Conservation (phyloP, 2,113 vertebrate species). For the Tragelaphus scriptus region DNA sequence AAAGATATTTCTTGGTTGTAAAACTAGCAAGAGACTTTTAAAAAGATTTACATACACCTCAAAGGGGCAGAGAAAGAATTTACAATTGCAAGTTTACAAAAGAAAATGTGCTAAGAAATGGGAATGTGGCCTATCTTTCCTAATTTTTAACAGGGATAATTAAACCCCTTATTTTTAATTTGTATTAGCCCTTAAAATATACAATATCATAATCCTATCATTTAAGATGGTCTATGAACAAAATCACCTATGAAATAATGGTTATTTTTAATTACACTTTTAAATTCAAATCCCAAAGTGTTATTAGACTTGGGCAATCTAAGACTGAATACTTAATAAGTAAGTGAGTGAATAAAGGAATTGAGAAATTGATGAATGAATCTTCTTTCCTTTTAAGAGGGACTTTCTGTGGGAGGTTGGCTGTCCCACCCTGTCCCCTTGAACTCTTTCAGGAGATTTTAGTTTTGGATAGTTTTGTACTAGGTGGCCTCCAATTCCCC, state of each 20-base stretch:
- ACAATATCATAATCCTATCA: background rate
- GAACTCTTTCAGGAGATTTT: background rate
- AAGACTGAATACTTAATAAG: background rate
- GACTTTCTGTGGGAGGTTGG: background rate
- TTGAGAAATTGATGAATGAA: background rate
- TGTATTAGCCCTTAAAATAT: background rate
- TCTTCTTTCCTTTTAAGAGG: background rate
- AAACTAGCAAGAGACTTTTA: background rate
- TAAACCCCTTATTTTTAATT: background rate
- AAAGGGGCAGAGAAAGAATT: background rate
- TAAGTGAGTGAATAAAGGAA: background rate
- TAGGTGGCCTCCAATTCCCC: background rate
- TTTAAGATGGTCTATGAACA: background rate
- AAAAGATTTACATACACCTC: background rate
- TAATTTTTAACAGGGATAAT: background rate
- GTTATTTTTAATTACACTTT: background rate
- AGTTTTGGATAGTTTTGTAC: background rate
- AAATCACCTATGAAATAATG: background rate
- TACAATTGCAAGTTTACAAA: background rate
- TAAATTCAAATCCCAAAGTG: background rate
- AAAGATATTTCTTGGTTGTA: conserved; percentile 8
- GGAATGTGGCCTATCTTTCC: background rate
- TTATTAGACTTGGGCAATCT: background rate
- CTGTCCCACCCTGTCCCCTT: background rate
- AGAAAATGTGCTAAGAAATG: background rate